Percentiles rank a stretch among this genome's conserved stretches.
Evolutionary conservation across 2,797 vertebrate genomes (phyloP).

Genomic region (Urosaurus nigricauda): DNA sequence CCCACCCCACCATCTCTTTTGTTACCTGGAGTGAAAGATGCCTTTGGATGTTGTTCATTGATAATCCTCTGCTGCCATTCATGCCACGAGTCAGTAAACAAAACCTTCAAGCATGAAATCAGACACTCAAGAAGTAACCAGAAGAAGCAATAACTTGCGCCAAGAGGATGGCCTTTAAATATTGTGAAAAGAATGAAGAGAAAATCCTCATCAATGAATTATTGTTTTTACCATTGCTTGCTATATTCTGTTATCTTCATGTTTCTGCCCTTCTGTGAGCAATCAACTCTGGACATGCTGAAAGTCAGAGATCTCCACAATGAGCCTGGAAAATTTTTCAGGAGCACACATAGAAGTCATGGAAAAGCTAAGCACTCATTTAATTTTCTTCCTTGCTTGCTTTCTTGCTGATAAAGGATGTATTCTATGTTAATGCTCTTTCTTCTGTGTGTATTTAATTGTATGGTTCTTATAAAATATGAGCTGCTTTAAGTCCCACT

Average conservation of each 20-base stretch:
- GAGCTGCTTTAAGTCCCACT: too few relatives aligned
- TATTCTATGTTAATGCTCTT: too few relatives aligned
- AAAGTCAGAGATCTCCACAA: neutral
- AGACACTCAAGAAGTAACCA: conserved; percentile 28
- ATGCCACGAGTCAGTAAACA: conserved; percentile 40
- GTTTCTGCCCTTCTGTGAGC: neutral
- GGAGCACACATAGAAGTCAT: too few relatives aligned
- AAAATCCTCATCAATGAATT: neutral
- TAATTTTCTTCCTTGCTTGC: neutral
- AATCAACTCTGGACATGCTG: neutral
- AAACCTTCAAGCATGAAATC: conserved; percentile 29
- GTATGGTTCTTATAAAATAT: too few relatives aligned
- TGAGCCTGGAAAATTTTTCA: neutral
- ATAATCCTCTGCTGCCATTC: conserved; percentile 31
- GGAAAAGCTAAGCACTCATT: neutral
- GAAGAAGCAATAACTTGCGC: conserved; percentile 31
- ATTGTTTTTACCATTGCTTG: neutral
- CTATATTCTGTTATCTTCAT: neutral
- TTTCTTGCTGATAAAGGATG: neutral
- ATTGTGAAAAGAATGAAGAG: neutral
- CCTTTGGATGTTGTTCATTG: neutral
- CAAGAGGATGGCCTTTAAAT: neutral
- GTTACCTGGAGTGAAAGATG: conserved; percentile 14
- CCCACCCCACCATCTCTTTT: neutral
- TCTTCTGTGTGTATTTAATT: too few relatives aligned